These are phyloP conservation scores for Serinus canaria DNA, from an alignment of 2,113 vertebrate genomes.

Conservation along the genomic window DNA sequence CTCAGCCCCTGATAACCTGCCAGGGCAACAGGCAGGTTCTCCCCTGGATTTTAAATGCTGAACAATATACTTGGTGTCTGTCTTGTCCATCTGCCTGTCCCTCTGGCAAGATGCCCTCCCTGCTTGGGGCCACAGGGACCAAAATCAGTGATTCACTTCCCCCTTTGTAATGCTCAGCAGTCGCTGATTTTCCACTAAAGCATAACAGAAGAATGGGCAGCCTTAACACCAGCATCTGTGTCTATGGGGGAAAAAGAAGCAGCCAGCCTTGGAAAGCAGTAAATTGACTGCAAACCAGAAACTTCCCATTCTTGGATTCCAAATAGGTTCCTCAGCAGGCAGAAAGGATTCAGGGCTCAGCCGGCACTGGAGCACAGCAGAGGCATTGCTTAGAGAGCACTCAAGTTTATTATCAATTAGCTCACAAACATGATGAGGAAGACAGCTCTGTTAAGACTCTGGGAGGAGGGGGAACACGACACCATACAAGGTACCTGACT, in stretches of 20 bases:
- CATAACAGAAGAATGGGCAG: constrained; percentile 55
- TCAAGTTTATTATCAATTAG: constrained; percentile 40
- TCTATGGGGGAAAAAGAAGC: constrained; percentile 25
- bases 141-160: constrained; percentile 62
- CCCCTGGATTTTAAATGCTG: neutral
- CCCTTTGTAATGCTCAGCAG: constrained; percentile 51
- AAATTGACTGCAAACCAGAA: constrained; percentile 53
- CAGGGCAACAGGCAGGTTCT: constrained; percentile 14
- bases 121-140: constrained; percentile 15
- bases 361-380: neutral
- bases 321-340: constrained; percentile 42
- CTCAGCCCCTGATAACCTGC: constrained; percentile 38
- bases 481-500: constrained; percentile 41
- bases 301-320: constrained; percentile 43
- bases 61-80: constrained; percentile 14
- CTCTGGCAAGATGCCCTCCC: constrained; percentile 28
- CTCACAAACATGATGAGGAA: constrained; percentile 28
- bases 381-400: constrained; percentile 2
- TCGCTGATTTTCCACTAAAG: constrained; percentile 66
- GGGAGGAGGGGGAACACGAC: neutral
- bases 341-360: constrained; percentile 22
- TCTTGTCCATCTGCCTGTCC: neutral
- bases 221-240: constrained; percentile 10
- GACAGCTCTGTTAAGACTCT: constrained; percentile 14
- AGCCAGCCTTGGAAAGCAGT: constrained; percentile 55